Percentiles rank a stretch among this genome's conserved stretches.
Evolutionary conservation across 2,113 vertebrate species (phyloP).

Genomic region (Ginglymostoma cirratum): DNA sequence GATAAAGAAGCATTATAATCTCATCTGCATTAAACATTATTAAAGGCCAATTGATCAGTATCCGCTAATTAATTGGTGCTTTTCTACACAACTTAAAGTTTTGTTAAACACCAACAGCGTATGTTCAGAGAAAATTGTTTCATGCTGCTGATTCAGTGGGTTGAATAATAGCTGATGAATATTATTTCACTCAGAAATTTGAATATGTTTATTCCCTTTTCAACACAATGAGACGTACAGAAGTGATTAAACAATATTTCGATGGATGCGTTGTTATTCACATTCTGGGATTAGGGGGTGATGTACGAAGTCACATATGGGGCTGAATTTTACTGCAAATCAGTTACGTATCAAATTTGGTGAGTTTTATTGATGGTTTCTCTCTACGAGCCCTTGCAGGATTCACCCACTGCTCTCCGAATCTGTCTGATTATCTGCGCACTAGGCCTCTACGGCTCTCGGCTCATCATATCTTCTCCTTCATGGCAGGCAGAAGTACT

Average conservation of each 20-base stretch:
- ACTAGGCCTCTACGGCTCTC: too few species aligned
- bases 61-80: conserved; percentile 16
- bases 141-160: not conserved
- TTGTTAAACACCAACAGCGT: not conserved
- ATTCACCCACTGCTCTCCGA: too few species aligned
- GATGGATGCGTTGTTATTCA: not conserved
- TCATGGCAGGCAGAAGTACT: too few species aligned
- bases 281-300: not conserved
- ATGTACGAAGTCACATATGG: not conserved
- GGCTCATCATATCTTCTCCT: too few species aligned
- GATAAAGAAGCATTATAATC: not conserved
- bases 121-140: not conserved
- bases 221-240: not conserved
- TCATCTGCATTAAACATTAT: not conserved
- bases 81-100: conserved; percentile 1
- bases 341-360: too few species aligned
- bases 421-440: too few species aligned
- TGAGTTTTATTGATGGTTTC: too few species aligned
- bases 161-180: not conserved
- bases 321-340: too few species aligned
- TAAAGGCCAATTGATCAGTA: conserved; percentile 19
- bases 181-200: not conserved
- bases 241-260: not conserved
- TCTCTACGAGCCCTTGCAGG: too few species aligned
- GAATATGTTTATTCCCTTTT: not conserved